phyloP scores from a whole-genome alignment of 2,113 vertebrate species.

The Argyrosomus japonicus region DNA sequence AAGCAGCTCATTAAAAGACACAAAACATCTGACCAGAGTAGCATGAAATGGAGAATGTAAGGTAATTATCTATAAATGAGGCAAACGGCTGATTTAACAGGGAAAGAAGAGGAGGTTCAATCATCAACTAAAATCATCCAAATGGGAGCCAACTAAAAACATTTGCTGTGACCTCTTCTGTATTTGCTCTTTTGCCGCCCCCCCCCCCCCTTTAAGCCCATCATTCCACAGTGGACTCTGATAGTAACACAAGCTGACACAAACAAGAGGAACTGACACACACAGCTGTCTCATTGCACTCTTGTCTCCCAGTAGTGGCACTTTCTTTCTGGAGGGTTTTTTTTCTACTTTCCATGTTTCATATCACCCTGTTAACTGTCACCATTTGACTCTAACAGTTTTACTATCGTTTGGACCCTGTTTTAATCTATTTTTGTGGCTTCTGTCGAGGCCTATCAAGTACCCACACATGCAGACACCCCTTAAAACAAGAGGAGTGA shows the following conservation, averaged over 20 bases:
- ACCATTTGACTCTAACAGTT: conserved; percentile 8
- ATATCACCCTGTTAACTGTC: conserved; percentile 13
- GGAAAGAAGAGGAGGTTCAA: not conserved
- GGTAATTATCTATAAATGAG: not conserved
- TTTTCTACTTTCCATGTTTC: not conserved
- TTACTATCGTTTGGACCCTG: conserved; percentile 13
- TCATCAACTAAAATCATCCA: not conserved
- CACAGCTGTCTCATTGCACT: conserved; percentile 75
- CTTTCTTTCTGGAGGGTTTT: not conserved
- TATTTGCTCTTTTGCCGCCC: conserved; percentile 10
- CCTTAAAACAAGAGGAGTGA: not conserved
- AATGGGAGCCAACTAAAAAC: not conserved
- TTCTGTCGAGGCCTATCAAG: not conserved
- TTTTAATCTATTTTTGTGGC: conserved; percentile 8
- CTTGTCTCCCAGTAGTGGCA: not conserved
- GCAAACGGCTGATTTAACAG: not conserved
- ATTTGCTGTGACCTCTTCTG: conserved; percentile 1
- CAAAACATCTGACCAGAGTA: no score
- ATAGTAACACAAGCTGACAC: conserved; percentile 77
- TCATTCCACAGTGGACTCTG: conserved; percentile 47
- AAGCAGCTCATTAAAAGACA: no score
- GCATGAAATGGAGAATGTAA: not conserved
- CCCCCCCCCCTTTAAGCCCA: not conserved
- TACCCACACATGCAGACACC: not conserved
- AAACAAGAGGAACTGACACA: conserved; percentile 81